Percentiles rank a stretch among this genome's conserved stretches.
Conservation (phyloP, 2,888 invertebrate species). For the Dusona sp. region DNA sequence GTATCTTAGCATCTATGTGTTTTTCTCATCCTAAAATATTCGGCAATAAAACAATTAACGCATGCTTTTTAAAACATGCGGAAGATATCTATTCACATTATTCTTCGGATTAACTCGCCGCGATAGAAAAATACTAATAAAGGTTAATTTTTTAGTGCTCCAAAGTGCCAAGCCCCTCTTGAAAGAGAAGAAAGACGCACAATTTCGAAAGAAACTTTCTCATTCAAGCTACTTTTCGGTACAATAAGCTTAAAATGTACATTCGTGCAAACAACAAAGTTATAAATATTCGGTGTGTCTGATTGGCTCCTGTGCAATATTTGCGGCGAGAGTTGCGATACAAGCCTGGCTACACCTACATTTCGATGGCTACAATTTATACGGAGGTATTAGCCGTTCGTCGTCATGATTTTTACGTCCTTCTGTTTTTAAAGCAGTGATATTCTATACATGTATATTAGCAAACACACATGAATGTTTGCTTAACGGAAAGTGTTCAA, state of each 20-base stretch:
- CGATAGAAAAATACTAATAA: not conserved
- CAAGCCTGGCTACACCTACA: not conserved
- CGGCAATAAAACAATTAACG: not conserved
- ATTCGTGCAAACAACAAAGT: not conserved
- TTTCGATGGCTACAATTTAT: not conserved
- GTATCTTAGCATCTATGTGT: not conserved
- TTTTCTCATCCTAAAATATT: not conserved
- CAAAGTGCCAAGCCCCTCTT: not conserved
- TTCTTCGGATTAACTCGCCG: not conserved
- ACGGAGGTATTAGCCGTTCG: not conserved
- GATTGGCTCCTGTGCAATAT: constrained; percentile 7
- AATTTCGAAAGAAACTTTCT: constrained; percentile 37
- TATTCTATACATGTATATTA: not conserved
- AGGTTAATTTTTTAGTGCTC: not conserved
- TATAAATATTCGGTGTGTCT: constrained; percentile 23
- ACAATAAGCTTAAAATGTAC: not conserved
- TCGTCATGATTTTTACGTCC: not conserved
- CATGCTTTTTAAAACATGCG: not conserved
- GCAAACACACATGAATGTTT: constrained; percentile 36
- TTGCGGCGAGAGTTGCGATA: constrained; percentile 1
- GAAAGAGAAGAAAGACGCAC: constrained; percentile 2
- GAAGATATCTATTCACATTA: not conserved
- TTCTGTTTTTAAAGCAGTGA: not conserved
- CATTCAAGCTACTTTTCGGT: constrained; percentile 19
- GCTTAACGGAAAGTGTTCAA: constrained; percentile 56